Conservation (phyloP, 2,888 invertebrate genomes). For the Phaedon cochleariae region DNA sequence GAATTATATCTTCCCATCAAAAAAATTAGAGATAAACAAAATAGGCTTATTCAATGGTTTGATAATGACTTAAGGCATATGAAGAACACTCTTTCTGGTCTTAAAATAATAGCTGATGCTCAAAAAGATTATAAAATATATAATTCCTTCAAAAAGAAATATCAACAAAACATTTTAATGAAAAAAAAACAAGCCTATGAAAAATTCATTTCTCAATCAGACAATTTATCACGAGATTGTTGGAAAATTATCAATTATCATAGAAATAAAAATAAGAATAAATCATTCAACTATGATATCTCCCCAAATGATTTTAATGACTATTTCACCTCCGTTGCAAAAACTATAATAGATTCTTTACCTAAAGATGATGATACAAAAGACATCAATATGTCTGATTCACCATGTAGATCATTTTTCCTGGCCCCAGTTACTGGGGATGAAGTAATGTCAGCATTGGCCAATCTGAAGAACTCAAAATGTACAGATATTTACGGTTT, state of each 20-base stretch:
- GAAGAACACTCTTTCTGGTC: not conserved
- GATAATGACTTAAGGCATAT: no score
- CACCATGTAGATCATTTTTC: not conserved
- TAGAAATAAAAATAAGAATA: no score
- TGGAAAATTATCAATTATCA: no score
- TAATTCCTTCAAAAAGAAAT: no score
- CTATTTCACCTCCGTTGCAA: not conserved
- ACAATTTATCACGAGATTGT: no score
- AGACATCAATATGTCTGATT: not conserved
- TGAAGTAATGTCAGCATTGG: not conserved
- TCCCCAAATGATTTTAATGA: not conserved
- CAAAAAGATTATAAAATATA: not conserved
- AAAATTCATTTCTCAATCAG: no score
- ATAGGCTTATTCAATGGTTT: no score
- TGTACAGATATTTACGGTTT: not conserved
- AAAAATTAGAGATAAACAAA: not conserved
- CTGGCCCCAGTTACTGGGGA: not conserved
- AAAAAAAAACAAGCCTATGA: no score
- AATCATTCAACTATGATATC: not conserved
- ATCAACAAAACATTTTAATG: no score
- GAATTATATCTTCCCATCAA: not conserved
- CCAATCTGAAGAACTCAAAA: not conserved
- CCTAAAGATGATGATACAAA: not conserved
- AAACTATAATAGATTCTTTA: not conserved
- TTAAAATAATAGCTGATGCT: not conserved